phyloP scores from a whole-genome alignment of 2,113 vertebrate species.

The Macrotis lagotis region DNA sequence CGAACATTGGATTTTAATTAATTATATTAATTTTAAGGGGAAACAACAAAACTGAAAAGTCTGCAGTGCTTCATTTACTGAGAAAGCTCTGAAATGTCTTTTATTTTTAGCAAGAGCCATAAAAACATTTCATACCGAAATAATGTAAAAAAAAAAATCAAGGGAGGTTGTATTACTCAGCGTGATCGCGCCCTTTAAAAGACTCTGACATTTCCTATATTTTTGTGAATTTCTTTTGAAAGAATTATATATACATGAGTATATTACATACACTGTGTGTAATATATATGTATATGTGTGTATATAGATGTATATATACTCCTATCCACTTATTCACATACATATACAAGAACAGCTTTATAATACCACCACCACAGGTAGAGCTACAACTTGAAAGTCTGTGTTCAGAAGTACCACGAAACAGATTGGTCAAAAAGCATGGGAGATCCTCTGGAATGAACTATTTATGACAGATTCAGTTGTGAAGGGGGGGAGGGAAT shows the following conservation, averaged over 20 bases:
- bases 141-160: constrained; percentile 82
- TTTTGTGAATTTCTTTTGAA: constrained; percentile 78
- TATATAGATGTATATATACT: constrained; percentile 29
- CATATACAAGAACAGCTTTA: constrained; percentile 7
- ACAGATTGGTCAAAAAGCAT: not conserved
- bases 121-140: constrained; percentile 83
- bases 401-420: not conserved
- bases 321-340: constrained; percentile 33
- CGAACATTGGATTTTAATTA: constrained; percentile 76
- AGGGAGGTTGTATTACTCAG: constrained; percentile 83
- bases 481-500: not conserved
- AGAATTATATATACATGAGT: constrained; percentile 62
- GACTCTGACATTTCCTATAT: constrained; percentile 83
- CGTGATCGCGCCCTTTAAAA: constrained; percentile 82
- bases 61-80: constrained; percentile 77
- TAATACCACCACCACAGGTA: not conserved
- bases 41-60: constrained; percentile 78
- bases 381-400: not conserved
- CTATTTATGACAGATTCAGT: not conserved
- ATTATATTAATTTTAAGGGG: constrained; percentile 79
- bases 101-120: constrained; percentile 85
- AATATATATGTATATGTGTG: constrained; percentile 16
- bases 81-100: constrained; percentile 82
- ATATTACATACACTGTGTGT: constrained; percentile 45
- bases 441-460: not conserved